Evolutionary conservation across 2,113 vertebrate species (phyloP).

Genomic region (Phyllopteryx taeniolatus): DNA sequence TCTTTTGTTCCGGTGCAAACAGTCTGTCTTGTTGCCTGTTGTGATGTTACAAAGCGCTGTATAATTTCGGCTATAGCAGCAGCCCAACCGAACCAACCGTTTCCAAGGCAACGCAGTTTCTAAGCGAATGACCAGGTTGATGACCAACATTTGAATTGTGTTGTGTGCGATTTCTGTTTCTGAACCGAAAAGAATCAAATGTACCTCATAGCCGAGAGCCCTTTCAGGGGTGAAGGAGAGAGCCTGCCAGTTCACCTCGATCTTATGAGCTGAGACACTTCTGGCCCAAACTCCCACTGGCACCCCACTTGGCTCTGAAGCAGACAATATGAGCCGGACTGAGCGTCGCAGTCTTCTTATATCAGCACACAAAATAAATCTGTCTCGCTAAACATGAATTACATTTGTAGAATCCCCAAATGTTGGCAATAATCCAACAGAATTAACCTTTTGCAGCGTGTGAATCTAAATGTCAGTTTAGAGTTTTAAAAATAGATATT

Average conservation of each 20-base stretch:
- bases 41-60: slow-evolving; percentile 42
- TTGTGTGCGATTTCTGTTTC: slow-evolving; percentile 52
- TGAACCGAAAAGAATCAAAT: slow-evolving; percentile 63
- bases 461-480: slow-evolving; percentile 53
- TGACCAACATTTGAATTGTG: slow-evolving; percentile 56
- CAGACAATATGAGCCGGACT: slow-evolving; percentile 49
- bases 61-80: slow-evolving; percentile 50
- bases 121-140: slow-evolving; percentile 49
- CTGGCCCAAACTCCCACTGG: slow-evolving; percentile 80
- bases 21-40: slow-evolving; percentile 41
- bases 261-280: slow-evolving; percentile 86
- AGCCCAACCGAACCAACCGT: slow-evolving; percentile 42
- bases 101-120: slow-evolving; percentile 53
- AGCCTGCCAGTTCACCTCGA: slow-evolving; percentile 85
- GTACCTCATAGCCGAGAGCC: slow-evolving; percentile 93
- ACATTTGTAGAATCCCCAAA: not conserved
- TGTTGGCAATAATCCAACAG: not conserved
- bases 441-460: slow-evolving; percentile 26
- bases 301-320: slow-evolving; percentile 83
- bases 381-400: not conserved
- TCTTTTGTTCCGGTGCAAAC: slow-evolving; percentile 51
- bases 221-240: slow-evolving; percentile 84
- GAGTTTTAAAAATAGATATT: slow-evolving; percentile 45
- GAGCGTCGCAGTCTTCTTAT: slow-evolving; percentile 29
- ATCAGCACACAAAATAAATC: slow-evolving; percentile 24